Conservation (phyloP, 2,113 vertebrate species). For the Felis catus region F.catus_Fca126_mat1.0 CM031414.1:16291001-16291500, state of each 20-base stretch:
- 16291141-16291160: neutral
- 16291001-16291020: neutral
- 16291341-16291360: neutral
- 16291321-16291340: constrained; percentile 5
- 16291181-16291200: neutral
- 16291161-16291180: neutral
- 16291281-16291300: neutral
- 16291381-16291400: neutral
- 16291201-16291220: neutral
- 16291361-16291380: neutral
- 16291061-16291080: neutral
- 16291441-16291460: neutral
- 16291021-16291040: neutral
- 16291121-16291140: neutral
- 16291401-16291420: neutral
- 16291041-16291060: neutral
- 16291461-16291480: neutral
- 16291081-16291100: neutral
- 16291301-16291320: neutral
- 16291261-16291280: neutral
- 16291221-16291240: neutral
- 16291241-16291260: neutral
- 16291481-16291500: neutral
- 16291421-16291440: neutral
- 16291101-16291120: neutral